Conservation (phyloP, 2,888 invertebrate species). For the Gortyna flavago region DNA sequence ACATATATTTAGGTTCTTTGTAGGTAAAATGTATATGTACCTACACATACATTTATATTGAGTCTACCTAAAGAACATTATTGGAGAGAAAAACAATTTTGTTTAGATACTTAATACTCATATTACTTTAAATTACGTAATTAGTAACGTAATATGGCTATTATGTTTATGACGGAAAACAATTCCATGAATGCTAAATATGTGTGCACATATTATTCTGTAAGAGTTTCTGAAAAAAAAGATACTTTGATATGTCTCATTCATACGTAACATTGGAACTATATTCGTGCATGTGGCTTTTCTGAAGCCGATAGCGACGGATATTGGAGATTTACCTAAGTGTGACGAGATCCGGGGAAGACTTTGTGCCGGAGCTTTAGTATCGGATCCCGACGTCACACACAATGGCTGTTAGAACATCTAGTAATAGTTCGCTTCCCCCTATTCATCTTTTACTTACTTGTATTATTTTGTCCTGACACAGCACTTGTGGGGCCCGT, state of each 20-base stretch:
- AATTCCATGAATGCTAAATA: conserved; percentile 49
- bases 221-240: conserved; percentile 51
- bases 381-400: conserved; percentile 74
- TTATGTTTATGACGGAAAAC: conserved; percentile 23
- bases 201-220: conserved; percentile 40
- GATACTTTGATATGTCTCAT: conserved; percentile 60
- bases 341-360: conserved; percentile 83
- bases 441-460: conserved; percentile 66
- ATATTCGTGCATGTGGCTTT: conserved; percentile 76
- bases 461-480: conserved; percentile 42
- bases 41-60: conserved; percentile 6
- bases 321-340: conserved; percentile 88
- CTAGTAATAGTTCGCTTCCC: conserved; percentile 79
- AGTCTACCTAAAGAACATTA: conserved; percentile 5
- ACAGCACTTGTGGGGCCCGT: too few relatives aligned
- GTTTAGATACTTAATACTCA: conserved; percentile 5
- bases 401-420: conserved; percentile 79
- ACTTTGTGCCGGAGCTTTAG: conserved; percentile 81
- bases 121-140: conserved; percentile 4
- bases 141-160: conserved; percentile 10
- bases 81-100: conserved; percentile 7
- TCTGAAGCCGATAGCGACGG: conserved; percentile 81
- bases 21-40: not conserved
- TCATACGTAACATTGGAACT: conserved; percentile 66
- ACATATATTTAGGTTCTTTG: conserved; percentile 25